Percentiles rank a stretch among this genome's conserved stretches.
Conservation (phyloP, 2,888 invertebrate species). For the Artemia sinica region DNA sequence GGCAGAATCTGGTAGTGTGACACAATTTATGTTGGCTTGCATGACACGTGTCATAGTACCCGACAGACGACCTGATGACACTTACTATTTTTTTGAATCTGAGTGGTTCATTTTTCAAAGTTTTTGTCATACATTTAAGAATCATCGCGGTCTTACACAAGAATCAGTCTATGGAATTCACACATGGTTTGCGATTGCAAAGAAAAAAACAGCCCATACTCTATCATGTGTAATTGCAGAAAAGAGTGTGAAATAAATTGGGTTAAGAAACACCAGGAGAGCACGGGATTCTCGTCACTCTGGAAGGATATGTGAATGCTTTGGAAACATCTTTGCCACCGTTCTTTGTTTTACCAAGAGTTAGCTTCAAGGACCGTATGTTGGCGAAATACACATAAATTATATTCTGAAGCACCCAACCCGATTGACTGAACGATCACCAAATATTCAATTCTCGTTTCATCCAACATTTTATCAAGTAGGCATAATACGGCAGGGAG, state of each 20-base stretch:
- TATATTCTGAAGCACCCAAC: conserved; percentile 24
- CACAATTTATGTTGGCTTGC: no score
- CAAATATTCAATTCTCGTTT: conserved; percentile 25
- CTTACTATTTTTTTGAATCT: no score
- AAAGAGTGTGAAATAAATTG: conserved; percentile 24
- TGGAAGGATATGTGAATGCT: conserved; percentile 27
- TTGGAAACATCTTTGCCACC: conserved; percentile 27
- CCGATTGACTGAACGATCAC: conserved; percentile 26
- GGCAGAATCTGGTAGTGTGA: no score
- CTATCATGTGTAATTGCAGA: conserved; percentile 21
- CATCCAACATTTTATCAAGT: conserved; percentile 24
- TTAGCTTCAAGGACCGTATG: conserved; percentile 24
- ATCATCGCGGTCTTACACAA: no score
- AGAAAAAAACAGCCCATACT: conserved; percentile 23
- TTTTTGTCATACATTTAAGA: no score
- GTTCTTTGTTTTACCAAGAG: conserved; percentile 27
- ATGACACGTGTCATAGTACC: no score
- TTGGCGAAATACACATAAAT: conserved; percentile 25
- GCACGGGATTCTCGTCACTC: conserved; percentile 27
- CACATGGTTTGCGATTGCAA: conserved; percentile 23
- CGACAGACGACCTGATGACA: no score
- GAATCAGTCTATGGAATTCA: no score
- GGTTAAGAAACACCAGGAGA: conserved; percentile 27
- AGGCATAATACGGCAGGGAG: neutral
- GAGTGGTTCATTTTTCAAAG: no score